These are phyloP conservation scores for Eudemis profundana DNA, from an alignment of 2,888 invertebrate genomes.

Conservation along the genomic window DNA sequence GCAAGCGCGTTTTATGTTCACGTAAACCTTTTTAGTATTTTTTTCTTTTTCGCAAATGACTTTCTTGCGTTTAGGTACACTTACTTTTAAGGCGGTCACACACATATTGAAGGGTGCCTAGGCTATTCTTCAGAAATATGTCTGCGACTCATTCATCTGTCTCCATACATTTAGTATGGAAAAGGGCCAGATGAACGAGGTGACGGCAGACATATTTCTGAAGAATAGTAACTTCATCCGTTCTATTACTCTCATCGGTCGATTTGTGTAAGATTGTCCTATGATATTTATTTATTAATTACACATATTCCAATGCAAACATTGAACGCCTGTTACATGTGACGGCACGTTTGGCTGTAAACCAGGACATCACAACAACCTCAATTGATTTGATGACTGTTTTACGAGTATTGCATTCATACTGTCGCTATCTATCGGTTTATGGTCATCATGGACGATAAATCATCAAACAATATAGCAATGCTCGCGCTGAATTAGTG, in stretches of 20 bases:
- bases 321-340: too few relatives aligned
- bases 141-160: too few relatives aligned
- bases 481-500: background rate
- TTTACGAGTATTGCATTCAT: constrained; percentile 22
- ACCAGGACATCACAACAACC: constrained; percentile 2
- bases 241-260: too few relatives aligned
- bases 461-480: constrained; percentile 6
- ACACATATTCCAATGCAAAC: too few relatives aligned
- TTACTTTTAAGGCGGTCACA: constrained; percentile 11
- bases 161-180: too few relatives aligned
- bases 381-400: constrained; percentile 21
- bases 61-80: constrained; percentile 14
- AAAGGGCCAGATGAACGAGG: too few relatives aligned
- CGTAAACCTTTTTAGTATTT: constrained; percentile 40
- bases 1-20: constrained; percentile 33
- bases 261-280: too few relatives aligned
- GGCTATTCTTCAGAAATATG: too few relatives aligned
- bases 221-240: too few relatives aligned
- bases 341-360: constrained; percentile 1
- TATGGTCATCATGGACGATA: background rate
- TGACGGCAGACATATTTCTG: too few relatives aligned
- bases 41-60: constrained; percentile 33
- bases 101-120: too few relatives aligned
- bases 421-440: background rate
- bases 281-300: too few relatives aligned